Evolutionary conservation across 2,797 vertebrate genomes (phyloP), one percentile per base, ranked within the genome.

Genomic region (Pogoniulus pusillus): DNA sequence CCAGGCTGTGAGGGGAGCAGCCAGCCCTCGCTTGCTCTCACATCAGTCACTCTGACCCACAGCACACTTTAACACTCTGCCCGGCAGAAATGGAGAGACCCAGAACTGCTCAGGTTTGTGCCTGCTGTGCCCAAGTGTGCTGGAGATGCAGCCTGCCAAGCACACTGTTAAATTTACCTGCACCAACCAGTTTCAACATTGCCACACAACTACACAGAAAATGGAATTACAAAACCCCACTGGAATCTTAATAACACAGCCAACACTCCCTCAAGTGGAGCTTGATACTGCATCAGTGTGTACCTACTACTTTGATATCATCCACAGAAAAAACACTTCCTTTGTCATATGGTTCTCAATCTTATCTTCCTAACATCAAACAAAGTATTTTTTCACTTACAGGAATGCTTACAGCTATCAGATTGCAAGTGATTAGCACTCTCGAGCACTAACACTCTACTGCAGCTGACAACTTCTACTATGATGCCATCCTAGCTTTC

Each of bases 41-140:
- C 53, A 65, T 27, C 75, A 88, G 49, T 82, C 94, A 95, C 57
- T 69, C 81, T 60, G 75, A 93, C 63, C 53, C 79, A 51, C 24
- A 58, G 69, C 72, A 82, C 35, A 85, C 45, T 94, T 89, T n/a
- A 41, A 26, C 86, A 57, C 58, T 87, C 70, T 72, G 35, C 53
- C 39, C 64, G 73, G 35, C 70, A 81, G 81, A 91, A 84, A 32
- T 0, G 4, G 27, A 75, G 60, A 82, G 39, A 51, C 59, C 57
- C 57, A 83, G 75, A 92, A 86, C 9, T 3, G 4, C 47, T 77
- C 34, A 1, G 55, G 80, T 93, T 86, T 69, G 34, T 2, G 9
- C 83, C 86, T 85, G 78, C 88, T 90, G 92, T 54, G 85, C 19
- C 0, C 13, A 32, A 89, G 58, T 3, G 57, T 64, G 62, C 45